phyloP scores from a whole-genome alignment of 2,113 vertebrate genomes.

The Sinocyclocheilus grahami region DNA sequence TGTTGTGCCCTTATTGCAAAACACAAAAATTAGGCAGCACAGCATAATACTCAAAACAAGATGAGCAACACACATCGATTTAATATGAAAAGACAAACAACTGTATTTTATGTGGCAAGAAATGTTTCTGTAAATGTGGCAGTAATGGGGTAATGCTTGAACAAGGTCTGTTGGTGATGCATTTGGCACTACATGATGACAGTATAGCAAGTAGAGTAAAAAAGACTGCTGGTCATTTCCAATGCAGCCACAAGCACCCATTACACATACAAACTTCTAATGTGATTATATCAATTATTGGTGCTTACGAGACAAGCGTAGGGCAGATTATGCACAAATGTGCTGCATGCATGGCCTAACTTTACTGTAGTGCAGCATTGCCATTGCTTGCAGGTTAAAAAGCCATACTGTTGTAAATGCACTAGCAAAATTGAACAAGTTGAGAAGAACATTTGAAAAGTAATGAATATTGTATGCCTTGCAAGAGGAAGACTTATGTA shows the following conservation, averaged over 20 bases:
- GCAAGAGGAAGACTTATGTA: background rate
- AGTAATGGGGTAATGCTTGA: background rate
- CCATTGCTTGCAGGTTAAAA: background rate
- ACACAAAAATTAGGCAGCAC: background rate
- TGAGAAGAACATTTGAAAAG: background rate
- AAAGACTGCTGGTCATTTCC: background rate
- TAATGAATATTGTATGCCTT: background rate
- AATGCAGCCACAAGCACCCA: background rate
- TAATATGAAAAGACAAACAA: background rate
- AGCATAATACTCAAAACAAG: background rate
- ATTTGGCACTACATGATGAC: slow-evolving; percentile 24
- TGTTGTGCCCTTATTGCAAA: slow-evolving; percentile 13
- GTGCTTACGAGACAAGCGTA: background rate
- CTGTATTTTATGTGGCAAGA: background rate
- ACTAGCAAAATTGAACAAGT: background rate
- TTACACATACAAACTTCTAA: background rate
- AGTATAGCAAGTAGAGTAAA: background rate
- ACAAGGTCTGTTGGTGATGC: slow-evolving; percentile 20
- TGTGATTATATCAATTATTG: background rate
- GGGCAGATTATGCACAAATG: background rate
- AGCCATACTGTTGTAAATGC: background rate
- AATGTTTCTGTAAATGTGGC: background rate
- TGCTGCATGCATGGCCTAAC: background rate
- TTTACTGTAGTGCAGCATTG: background rate
- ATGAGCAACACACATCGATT: background rate